Evolutionary conservation across 2,888 invertebrate species (phyloP), one percentile per base, ranked within the genome.

Genomic region (Diarsia dahlii): DNA sequence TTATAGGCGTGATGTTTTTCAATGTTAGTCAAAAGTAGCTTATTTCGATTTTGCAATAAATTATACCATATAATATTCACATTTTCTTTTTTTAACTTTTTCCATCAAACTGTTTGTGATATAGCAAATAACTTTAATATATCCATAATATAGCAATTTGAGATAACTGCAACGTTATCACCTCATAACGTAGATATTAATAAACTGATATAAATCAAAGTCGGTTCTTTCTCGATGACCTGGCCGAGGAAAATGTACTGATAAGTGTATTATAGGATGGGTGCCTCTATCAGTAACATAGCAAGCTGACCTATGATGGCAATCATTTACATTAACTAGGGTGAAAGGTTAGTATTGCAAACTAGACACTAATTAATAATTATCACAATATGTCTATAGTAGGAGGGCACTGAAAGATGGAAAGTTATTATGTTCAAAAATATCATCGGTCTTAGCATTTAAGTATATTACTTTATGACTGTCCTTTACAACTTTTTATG

Each of bases 191-290:
- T 71, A 70, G 58, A 58, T 74, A 78, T 70, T 82, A 74, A 82
- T 78, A 62, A 67, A 77, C 63, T 74, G 71, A 69, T 78, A 82
- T 72, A 70, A 78, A 82, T 78, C 78, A 82, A 78, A 66, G 75
- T 76, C 76, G 75, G 67, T 56, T 58, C 67, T 76, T 73, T 71
- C 75, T 58, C 64, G 70, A 68, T 71, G 80, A 80, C 75, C 71
- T 75, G 68, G 52, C 52, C 18, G 34, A 34, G 79, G 60, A 54
- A 77, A 78, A 74, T 82, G 46, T 50, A 46, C 65, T 46, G 71
- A 80, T 76, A 68, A 64, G 50, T 56, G 60, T 28, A 58, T 45
- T 52, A 64, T 23, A 13, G 13, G 13, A 56, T 54, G 15, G n/a
- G 13, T 76, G 52, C 20, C 39, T 56, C 23, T 56, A 76, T 76